Evolutionary conservation across 2,888 invertebrate genomes (phyloP).

Genomic region (Agrypnus murinus): DNA sequence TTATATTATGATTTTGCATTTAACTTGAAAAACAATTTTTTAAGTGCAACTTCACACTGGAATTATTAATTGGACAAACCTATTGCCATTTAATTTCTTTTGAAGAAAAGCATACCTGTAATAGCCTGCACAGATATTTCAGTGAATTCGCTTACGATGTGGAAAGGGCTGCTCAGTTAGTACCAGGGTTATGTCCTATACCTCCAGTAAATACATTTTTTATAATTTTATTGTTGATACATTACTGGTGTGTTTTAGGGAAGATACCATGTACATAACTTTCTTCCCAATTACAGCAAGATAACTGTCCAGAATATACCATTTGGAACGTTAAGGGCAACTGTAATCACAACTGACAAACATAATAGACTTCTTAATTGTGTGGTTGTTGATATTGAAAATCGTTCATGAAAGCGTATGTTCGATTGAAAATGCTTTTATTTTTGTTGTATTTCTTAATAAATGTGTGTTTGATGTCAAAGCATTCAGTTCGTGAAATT

Average conservation of each 20-base stretch:
- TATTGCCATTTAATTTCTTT: not conserved
- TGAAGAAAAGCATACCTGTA: conserved; percentile 28
- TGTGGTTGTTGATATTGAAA: not conserved
- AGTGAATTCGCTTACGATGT: not conserved
- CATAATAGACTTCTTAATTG: not conserved
- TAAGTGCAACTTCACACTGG: not conserved
- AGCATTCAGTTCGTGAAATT: no score
- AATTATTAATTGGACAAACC: not conserved
- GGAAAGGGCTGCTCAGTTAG: not conserved
- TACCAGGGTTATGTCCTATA: conserved; percentile 12
- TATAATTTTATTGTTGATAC: no score
- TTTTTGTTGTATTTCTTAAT: no score
- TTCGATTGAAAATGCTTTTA: not conserved
- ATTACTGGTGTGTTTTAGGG: no score
- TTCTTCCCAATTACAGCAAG: not conserved
- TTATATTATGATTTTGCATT: not conserved
- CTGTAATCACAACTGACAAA: not conserved
- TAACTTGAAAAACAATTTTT: not conserved
- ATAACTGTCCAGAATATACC: not conserved
- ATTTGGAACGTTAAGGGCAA: not conserved
- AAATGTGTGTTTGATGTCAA: no score
- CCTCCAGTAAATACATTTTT: conserved; percentile 14
- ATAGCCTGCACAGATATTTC: conserved; percentile 21
- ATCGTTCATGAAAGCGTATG: not conserved
- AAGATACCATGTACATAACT: not conserved